phyloP scores from a whole-genome alignment of 2,888 invertebrate genomes.

The Zygothrica quintamaculata region DNA sequence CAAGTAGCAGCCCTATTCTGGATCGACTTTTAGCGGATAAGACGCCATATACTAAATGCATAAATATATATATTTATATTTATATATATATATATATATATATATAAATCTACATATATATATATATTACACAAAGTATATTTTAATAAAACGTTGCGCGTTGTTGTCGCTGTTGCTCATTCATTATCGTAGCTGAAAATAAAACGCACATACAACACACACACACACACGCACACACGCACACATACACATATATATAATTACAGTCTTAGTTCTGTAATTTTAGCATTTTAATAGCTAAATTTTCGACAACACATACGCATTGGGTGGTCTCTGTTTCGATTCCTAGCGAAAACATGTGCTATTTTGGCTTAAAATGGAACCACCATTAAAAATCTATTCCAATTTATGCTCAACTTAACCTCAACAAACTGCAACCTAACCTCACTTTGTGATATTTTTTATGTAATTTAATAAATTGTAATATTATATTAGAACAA shows the following conservation, averaged over 20 bases:
- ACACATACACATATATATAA: conserved; percentile 1
- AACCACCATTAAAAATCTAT: no score
- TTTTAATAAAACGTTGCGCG: conserved; percentile 48
- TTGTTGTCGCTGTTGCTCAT: conserved; percentile 46
- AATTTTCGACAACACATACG: neutral
- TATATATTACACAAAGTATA: conserved; percentile 26
- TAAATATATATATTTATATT: conserved; percentile 18
- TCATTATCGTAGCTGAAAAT: conserved; percentile 64
- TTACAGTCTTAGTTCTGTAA: conserved; percentile 20
- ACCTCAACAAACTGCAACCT: no score
- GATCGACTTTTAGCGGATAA: conserved; percentile 64
- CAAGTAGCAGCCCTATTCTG: conserved; percentile 23
- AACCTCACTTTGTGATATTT: no score
- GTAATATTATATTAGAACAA: no score
- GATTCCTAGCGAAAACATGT: no score
- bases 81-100: conserved; percentile 1
- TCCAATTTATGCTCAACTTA: no score
- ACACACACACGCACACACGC: conserved; percentile 21
- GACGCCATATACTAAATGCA: conserved; percentile 46
- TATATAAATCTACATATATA: conserved; percentile 10
- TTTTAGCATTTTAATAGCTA: conserved; percentile 29
- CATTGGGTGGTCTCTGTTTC: neutral
- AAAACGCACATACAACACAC: conserved; percentile 31
- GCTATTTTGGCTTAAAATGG: no score
- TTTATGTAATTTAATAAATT: no score